Base-by-base conservation (phyloP, 2,797 vertebrate species). In the Sphenopsis melanotis region DNA sequence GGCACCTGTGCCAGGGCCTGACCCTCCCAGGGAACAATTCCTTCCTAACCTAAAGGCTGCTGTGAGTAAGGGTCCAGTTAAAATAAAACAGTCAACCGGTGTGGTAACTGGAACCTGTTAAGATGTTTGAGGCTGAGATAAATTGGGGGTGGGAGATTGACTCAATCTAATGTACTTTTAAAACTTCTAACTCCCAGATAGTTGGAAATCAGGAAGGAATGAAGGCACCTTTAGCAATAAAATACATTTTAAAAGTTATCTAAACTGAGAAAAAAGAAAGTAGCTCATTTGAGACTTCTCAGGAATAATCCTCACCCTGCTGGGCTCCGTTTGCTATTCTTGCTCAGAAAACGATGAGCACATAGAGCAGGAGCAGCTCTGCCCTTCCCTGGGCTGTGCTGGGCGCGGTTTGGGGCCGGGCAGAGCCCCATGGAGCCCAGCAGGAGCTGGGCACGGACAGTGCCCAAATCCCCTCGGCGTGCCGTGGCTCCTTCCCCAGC, bases 291-390 rank as follows among this genome's bases (percentile, higher is more conserved):
- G 55, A 81, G 44, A 15, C 47, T 53, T 12, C 36, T 72, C 21
- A 47, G 37, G 64, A 83, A 18, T 15, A 66, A 63, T 20, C n/a
- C 34, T 39, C 12, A 10, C 27, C 2, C n/a, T 56, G 57, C 49
- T 56, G 14, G 11, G 37, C n/a, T 78, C 24, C 26, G 52, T 65
- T 77, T 42, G 11, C 39, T 60, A 0, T 59, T 47, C 55, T 44
- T 30, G 12, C 53, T 46, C 59, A 36, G 53, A 41, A 29, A 42
- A 21, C 0, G 6, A 26, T 19, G 42, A 61, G 50, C 30, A 1
- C 7, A 1, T 1, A 6, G 52, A 52, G 8, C 0, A 30, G 78
- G 2, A n/a, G 22, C 37, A 39, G 21, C 23, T 42, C 22, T 69
- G 55, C 41, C 49, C 5, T 21, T 9, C 3, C 2, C 27, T 3